Base-by-base conservation (phyloP, 2,888 invertebrate species). In the Cataglyphis rosenhaueri region DNA sequence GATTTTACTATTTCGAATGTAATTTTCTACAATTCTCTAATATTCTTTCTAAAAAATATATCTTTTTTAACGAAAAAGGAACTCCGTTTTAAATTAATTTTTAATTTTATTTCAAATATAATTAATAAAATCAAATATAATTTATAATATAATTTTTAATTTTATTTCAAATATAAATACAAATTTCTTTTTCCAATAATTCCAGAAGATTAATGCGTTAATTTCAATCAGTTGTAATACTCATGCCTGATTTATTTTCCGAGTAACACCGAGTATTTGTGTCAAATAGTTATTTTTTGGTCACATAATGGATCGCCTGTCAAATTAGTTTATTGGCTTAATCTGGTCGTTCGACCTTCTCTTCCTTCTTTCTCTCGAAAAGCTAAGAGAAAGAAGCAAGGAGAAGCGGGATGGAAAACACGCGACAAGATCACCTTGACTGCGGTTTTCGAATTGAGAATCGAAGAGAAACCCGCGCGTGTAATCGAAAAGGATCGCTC, bases 371-470 rank as follows among this genome's bases (percentile, higher is more conserved):
- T 59, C 57, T 78, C 35, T 44, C 59, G 6, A 41, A 68, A 32
- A 18, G 32, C 12, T 35, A 38, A 38, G 18, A 21, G 9, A 29
- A 52, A 48, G 64, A 64, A 66, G 8, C 18, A n/a, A 52, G 8
- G 48, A 41, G 29, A 29, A 48, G 18, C 41, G 44, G 44, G 10
- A 32, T 18, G 65, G 76, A 82, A 74, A 78, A 70, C 75, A 70
- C 62, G 70, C 68, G 65, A 90, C 88, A 90, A 81, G 90, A 87
- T 90, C 84, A 79, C 88, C 89, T 90, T 90, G 90, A 88, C 87
- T 84, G 84, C 78, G 86, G 74, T 86, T 86, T 86, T 86, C 66
- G 78, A 52, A 73, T 52, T 29, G 44, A 62, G 78, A 52, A 73
- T 62, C 29, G 32, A 62, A 25, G 44, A 78, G 35, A 21, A 21